Conservation (phyloP, 2,888 invertebrate species). For the Hirtodrosophila histrioides region DNA sequence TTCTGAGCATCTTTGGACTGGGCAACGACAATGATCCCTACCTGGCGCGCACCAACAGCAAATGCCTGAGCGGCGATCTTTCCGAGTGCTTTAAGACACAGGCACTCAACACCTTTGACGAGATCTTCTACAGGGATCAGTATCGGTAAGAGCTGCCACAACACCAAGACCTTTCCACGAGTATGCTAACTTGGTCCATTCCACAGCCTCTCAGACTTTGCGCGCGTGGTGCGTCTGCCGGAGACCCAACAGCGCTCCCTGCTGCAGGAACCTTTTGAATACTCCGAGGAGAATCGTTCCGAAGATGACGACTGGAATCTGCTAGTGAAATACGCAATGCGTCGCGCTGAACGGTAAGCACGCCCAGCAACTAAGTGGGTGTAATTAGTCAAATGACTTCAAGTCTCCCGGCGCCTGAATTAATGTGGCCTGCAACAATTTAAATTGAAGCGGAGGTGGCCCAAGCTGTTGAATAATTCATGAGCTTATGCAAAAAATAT, state of each 20-base stretch:
- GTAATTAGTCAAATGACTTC: conserved; percentile 61
- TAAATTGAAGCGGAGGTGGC: conserved; percentile 21
- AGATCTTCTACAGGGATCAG: conserved; percentile 89
- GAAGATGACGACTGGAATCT: conserved; percentile 93
- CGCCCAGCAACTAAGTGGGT: not conserved
- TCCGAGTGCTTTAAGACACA: conserved; percentile 94
- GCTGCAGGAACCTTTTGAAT: conserved; percentile 89
- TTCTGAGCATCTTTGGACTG: conserved; percentile 92
- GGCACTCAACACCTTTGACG: conserved; percentile 90
- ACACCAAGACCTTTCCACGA: too few species aligned
- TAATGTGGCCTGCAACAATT: conserved; percentile 51
- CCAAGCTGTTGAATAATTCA: conserved; percentile 22
- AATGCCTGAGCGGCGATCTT: conserved; percentile 91
- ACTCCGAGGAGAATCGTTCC: conserved; percentile 88
- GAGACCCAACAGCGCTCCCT: conserved; percentile 89
- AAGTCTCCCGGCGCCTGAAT: conserved; percentile 33
- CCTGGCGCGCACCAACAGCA: conserved; percentile 89
- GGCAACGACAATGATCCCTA: conserved; percentile 93
- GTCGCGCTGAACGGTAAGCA: conserved; percentile 89
- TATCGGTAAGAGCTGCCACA: conserved; percentile 82
- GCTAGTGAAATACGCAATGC: conserved; percentile 90
- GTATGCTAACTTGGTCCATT: not conserved
- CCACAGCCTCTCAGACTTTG: conserved; percentile 88
- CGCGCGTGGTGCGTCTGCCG: conserved; percentile 89
- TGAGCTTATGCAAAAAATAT: conserved; percentile 53